Evolutionary conservation across 2,797 vertebrate genomes (phyloP).

Genomic region (Peromyscus nudipes): DNA sequence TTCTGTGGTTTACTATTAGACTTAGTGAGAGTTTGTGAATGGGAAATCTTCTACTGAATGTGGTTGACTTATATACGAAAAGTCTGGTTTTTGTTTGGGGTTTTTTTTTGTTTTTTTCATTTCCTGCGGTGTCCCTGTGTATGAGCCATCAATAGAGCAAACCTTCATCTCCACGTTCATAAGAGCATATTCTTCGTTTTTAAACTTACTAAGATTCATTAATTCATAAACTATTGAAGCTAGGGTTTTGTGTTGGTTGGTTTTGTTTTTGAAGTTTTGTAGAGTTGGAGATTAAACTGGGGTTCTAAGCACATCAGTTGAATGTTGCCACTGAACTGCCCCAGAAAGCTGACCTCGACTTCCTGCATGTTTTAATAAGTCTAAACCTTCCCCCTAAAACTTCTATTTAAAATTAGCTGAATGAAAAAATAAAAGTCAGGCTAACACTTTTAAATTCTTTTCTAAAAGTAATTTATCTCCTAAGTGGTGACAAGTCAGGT

Average conservation of each 20-base stretch:
- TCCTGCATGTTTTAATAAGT: not conserved
- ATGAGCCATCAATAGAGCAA: not conserved
- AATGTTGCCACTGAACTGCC: not conserved
- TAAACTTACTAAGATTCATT: not conserved
- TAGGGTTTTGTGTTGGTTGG: not conserved
- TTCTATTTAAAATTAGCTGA: slow-evolving; percentile 47
- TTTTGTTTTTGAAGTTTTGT: not conserved
- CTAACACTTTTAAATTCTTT: slow-evolving; percentile 40
- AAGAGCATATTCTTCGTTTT: slow-evolving; percentile 1
- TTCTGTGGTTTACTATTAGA: not conserved
- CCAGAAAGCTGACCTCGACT: not conserved
- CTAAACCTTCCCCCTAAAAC: slow-evolving; percentile 53
- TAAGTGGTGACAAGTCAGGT: not conserved
- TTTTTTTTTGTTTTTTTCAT: not conserved
- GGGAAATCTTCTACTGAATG: slow-evolving; percentile 20
- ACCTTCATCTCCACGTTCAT: not conserved
- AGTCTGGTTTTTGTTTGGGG: not conserved
- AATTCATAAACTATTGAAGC: not conserved
- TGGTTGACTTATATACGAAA: slow-evolving; percentile 22
- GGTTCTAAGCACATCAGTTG: not conserved
- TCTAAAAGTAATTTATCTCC: slow-evolving; percentile 51
- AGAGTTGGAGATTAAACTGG: not conserved
- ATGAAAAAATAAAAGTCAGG: slow-evolving; percentile 38
- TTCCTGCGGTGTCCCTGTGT: not conserved
- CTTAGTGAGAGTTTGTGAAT: slow-evolving; percentile 25